Conservation (phyloP, 2,113 vertebrate genomes). For the Ammodytes dubius region DNA sequence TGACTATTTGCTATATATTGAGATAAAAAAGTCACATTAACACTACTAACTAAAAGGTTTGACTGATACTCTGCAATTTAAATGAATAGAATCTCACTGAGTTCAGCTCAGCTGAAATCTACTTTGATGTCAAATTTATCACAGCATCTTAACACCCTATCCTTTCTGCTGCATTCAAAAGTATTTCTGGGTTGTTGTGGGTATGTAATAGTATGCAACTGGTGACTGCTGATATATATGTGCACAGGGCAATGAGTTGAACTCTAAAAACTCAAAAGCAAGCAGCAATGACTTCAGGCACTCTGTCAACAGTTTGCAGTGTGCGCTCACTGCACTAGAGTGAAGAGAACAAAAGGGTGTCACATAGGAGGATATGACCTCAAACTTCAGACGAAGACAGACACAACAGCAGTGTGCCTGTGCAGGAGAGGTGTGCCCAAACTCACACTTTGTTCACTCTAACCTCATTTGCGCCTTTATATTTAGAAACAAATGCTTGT, state of each 20-base stretch:
- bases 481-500: slow-evolving; percentile 1
- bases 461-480: background rate
- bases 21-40: background rate
- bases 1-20: too few relatives aligned
- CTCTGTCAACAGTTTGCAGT: background rate
- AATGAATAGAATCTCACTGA: background rate
- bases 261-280: background rate
- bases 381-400: slow-evolving; percentile 53
- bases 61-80: background rate
- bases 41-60: background rate
- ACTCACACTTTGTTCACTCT: background rate
- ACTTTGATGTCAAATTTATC: background rate
- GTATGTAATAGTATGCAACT: background rate
- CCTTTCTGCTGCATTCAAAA: background rate
- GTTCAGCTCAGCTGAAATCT: background rate
- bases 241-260: background rate
- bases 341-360: slow-evolving; percentile 52
- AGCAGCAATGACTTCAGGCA: background rate
- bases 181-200: background rate
- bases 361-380: slow-evolving; percentile 68
- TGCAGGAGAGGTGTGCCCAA: background rate
- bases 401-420: slow-evolving; percentile 40
- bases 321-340: slow-evolving; percentile 23
- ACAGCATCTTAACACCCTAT: background rate
- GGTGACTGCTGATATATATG: background rate